phyloP scores from a whole-genome alignment of 2,797 vertebrate genomes.

The Hapalemur alaotrensis region DNA sequence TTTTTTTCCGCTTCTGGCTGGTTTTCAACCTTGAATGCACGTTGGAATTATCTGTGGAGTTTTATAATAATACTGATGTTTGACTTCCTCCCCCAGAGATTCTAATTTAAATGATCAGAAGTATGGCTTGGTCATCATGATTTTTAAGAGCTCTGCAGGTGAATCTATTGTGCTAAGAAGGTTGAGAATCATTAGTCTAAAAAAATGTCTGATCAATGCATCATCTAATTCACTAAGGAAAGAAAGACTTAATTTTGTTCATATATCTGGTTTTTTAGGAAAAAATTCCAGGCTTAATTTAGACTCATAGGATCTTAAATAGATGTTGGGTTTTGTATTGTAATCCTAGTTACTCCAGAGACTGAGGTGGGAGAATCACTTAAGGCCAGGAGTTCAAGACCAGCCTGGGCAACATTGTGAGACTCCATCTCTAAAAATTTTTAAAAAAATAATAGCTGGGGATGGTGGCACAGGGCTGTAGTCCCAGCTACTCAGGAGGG shows the following conservation, averaged over 20 bases:
- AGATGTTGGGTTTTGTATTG: neutral
- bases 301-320: neutral
- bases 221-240: neutral
- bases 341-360: neutral
- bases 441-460: neutral
- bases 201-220: neutral
- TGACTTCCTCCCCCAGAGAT: neutral
- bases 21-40: neutral
- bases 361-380: neutral
- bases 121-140: neutral
- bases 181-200: neutral
- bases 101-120: neutral
- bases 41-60: neutral
- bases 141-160: neutral
- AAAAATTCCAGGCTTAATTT: neutral
- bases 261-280: neutral
- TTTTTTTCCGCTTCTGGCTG: neutral
- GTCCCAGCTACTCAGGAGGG: neutral
- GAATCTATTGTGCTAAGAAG: neutral
- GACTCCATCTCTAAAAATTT: neutral
- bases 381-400: neutral
- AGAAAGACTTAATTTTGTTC: neutral
- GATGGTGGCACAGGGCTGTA: neutral
- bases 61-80: neutral
- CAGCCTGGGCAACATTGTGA: neutral